Percentiles rank a stretch among this genome's conserved stretches.
These are phyloP conservation scores for Steinernema carpocapsae DNA, from an alignment of 2,888 invertebrate species.

Conservation along the genomic window DNA sequence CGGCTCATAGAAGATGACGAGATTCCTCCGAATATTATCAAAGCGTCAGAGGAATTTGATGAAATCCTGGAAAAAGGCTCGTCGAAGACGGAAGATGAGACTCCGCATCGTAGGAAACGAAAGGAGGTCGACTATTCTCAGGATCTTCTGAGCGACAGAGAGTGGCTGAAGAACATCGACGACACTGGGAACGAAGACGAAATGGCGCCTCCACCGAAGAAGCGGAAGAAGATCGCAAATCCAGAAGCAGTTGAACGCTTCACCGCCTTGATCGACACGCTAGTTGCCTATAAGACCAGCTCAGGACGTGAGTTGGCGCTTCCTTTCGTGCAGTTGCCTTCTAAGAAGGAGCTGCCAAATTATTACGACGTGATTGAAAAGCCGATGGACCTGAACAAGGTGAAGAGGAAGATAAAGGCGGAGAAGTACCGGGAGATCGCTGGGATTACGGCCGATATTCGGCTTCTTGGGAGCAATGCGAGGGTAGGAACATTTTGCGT, in stretches of 20 bases:
- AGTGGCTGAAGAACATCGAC: conserved; percentile 74
- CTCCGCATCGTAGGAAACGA: conserved; percentile 41
- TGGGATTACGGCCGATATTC: conserved; percentile 80
- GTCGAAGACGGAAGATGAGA: conserved; percentile 34
- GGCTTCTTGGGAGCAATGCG: conserved; percentile 92
- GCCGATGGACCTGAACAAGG: conserved; percentile 77
- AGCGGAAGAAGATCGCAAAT: conserved; percentile 9
- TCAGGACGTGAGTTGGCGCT: conserved; percentile 40
- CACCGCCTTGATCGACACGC: not conserved
- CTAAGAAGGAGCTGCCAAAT: conserved; percentile 72
- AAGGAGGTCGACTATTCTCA: conserved; percentile 49
- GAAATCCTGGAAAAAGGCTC: conserved; percentile 51
- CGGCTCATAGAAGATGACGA: conserved; percentile 91
- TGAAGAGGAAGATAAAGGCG: conserved; percentile 74
- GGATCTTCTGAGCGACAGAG: conserved; percentile 94
- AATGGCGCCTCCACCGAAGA: conserved; percentile 15
- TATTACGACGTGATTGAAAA: conserved; percentile 71
- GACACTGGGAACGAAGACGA: conserved; percentile 45
- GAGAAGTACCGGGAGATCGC: conserved; percentile 68
- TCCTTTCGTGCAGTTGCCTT: conserved; percentile 70
- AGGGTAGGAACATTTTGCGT: conserved; percentile 73
- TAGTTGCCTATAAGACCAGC: conserved; percentile 40
- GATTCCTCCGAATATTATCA: conserved; percentile 85
- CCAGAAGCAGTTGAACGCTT: too few relatives aligned
- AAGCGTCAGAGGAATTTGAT: conserved; percentile 45